Evolutionary conservation across 2,888 invertebrate species (phyloP).

Genomic region (Diarsia dahlii): DNA sequence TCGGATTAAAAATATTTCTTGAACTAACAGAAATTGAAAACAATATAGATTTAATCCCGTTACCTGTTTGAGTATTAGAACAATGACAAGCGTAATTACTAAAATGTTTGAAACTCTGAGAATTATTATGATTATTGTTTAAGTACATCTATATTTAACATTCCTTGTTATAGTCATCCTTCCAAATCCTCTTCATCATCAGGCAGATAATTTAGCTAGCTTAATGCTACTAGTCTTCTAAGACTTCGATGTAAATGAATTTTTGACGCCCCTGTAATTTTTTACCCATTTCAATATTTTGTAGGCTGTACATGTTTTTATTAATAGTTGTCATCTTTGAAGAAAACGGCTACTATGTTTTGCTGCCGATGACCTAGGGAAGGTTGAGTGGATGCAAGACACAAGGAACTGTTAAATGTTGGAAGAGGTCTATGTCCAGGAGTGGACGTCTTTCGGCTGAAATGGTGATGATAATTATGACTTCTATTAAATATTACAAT

Average conservation of each 20-base stretch:
- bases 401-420: no score
- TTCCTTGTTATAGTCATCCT: neutral
- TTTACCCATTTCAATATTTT: neutral
- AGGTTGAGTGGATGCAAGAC: no score
- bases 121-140: neutral
- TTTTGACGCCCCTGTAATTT: neutral
- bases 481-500: neutral
- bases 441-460: no score
- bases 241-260: neutral
- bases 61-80: conserved; percentile 19
- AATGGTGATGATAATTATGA: no score
- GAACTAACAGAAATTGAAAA: conserved; percentile 38
- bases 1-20: conserved; percentile 29
- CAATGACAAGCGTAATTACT: conserved; percentile 33
- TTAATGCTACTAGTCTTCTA: neutral
- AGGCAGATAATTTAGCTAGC: neutral
- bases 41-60: conserved; percentile 37
- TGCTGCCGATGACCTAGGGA: no score
- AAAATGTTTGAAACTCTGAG: neutral
- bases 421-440: no score
- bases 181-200: neutral
- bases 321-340: neutral
- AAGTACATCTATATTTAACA: conserved; percentile 12
- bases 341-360: no score
- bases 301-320: neutral